Evolutionary conservation across 2,888 invertebrate species (phyloP), one percentile per base, ranked within the genome.

Genomic region (Eristalinus sepulchralis): DNA sequence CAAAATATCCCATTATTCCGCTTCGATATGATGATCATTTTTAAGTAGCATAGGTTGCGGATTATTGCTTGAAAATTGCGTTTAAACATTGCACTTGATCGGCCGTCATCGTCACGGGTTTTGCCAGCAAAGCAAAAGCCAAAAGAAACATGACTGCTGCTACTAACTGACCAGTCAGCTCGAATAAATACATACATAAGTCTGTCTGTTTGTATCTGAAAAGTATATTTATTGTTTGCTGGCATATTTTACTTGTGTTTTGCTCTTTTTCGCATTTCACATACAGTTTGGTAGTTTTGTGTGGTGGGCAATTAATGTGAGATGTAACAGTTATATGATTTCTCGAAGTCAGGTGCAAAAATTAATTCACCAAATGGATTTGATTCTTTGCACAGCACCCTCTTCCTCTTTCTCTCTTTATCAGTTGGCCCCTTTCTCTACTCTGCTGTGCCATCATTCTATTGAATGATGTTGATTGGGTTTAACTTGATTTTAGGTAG

Each of bases 251-350:
- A 20, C 39, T 59, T 36, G 39, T 64, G 57, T 22, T 59, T 22
- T 27, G 27, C 27, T 27, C 20, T 20, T 39, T 10, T 75, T 66
- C 57, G 64, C 39, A 36, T 75, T 66, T 75, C 57, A n/a, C n/a
- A n/a, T 68, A n/a, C 31, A 53, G 63, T 64, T 64, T 53, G 34
- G 55, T 63, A 20, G n/a, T 47, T 63, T 63, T 63, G 6, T 11
- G 36, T 64, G n/a, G 27, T 36, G 57, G 5, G 20, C 57, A 59
- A 75, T 53, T 66, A 57, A 75, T 20, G 47, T 57, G 20, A 66
- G 75, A 66, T 66, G 27, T 36, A 64, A 75, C 75, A 66, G 64
- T 75, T 75, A 75, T 75, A 66, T 39, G 57, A 57, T 39, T 75
- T 66, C 57, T 66, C 36, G 64, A 36, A 59, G 31, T 59, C 57